Percentiles rank a stretch among this genome's conserved stretches.
Evolutionary conservation across 2,888 invertebrate species (phyloP).

Genomic region (Drosophila cracens): DNA sequence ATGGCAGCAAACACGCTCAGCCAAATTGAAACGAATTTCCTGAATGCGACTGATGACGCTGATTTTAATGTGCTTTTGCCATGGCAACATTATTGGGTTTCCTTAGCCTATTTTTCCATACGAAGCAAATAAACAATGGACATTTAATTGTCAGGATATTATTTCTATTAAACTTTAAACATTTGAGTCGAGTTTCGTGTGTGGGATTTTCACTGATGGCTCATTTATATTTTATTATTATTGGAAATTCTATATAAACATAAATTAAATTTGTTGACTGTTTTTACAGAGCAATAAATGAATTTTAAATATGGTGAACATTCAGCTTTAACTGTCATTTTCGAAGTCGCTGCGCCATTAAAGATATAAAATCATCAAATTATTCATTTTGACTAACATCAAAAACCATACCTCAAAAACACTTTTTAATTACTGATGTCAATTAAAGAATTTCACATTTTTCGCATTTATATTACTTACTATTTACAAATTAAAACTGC

Average conservation of each 20-base stretch:
- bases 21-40: slow-evolving; percentile 32
- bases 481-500: not conserved
- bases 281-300: not conserved
- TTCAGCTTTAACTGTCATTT: not conserved
- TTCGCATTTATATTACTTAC: not conserved
- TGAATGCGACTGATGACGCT: slow-evolving; percentile 36
- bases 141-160: slow-evolving; percentile 3
- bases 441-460: slow-evolving; percentile 56
- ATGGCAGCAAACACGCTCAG: slow-evolving; percentile 19
- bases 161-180: slow-evolving; percentile 1
- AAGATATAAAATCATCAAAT: slow-evolving; percentile 29
- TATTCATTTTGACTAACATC: slow-evolving; percentile 24
- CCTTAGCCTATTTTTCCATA: not conserved
- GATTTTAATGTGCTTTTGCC: slow-evolving; percentile 30
- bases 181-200: not conserved
- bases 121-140: not conserved
- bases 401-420: slow-evolving; percentile 28
- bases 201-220: not conserved
- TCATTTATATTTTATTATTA: not conserved
- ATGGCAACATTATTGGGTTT: slow-evolving; percentile 25
- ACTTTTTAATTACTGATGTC: slow-evolving; percentile 69
- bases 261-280: not conserved
- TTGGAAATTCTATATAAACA: not conserved
- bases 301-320: not conserved
- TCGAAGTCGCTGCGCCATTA: slow-evolving; percentile 36